A percentile compares a stretch with the other conserved stretches of the same genome.
These are phyloP conservation scores for Rhinogobio ventralis DNA, from an alignment of 2,797 vertebrate species.

Conservation along the genomic window DNA sequence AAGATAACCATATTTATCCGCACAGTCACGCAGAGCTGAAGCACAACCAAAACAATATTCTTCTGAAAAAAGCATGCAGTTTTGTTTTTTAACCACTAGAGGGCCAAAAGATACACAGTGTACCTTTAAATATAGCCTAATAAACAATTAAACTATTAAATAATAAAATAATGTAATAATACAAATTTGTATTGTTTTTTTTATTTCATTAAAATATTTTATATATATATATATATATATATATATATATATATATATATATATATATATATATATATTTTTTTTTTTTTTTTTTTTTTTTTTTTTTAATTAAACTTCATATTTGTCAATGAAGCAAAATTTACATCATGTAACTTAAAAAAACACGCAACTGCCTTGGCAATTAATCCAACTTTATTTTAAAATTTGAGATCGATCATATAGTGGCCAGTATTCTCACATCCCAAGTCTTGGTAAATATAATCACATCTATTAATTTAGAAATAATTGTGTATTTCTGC, in stretches of 20 bases:
- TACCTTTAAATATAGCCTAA: neutral
- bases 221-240: too few relatives aligned
- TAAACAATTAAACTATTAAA: neutral
- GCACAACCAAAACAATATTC: too few relatives aligned
- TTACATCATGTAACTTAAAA: too few relatives aligned
- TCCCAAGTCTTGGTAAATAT: constrained; percentile 20
- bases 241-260: too few relatives aligned
- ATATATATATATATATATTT: neutral
- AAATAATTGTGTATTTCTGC: constrained; percentile 51
- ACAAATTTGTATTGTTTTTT: neutral
- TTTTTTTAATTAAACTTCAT: neutral
- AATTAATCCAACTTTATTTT: constrained; percentile 10
- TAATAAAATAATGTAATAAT: neutral
- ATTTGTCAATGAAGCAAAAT: too few relatives aligned
- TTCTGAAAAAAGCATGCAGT: too few relatives aligned
- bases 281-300: neutral
- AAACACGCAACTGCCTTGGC: too few relatives aligned
- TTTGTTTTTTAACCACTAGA: too few relatives aligned
- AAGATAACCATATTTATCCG: too few relatives aligned
- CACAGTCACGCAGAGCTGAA: too few relatives aligned
- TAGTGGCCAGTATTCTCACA: neutral
- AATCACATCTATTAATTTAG: constrained; percentile 38
- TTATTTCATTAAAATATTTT: neutral
- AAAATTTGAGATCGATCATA: neutral
- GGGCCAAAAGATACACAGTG: too few relatives aligned